These are phyloP conservation scores for Drosophila mimica DNA, from an alignment of 2,888 invertebrate genomes.

Conservation along the genomic window DNA sequence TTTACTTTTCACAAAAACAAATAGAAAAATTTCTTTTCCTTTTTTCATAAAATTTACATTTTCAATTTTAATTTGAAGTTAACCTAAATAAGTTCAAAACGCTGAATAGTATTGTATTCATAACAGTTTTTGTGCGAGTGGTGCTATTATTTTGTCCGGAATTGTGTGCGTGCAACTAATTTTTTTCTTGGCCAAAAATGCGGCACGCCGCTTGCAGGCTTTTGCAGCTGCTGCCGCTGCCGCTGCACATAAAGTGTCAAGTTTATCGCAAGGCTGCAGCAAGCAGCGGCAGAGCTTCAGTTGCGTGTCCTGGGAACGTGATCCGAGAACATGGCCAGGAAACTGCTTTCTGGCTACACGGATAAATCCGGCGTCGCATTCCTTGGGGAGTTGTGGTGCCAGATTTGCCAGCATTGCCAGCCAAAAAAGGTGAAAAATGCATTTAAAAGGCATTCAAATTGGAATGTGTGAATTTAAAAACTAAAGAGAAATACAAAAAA, in stretches of 20 bases:
- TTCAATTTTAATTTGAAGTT: background rate
- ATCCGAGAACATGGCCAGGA: background rate
- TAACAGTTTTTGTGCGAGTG: background rate
- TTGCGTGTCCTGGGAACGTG: background rate
- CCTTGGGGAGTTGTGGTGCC: background rate
- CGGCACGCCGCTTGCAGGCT: conserved; percentile 11
- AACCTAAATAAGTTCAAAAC: background rate
- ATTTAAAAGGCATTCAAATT: background rate
- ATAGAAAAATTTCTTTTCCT: background rate
- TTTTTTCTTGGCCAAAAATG: background rate
- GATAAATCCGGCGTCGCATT: background rate
- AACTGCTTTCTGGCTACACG: background rate
- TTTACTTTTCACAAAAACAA: background rate
- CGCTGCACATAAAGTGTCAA: conserved; percentile 69
- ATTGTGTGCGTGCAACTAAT: background rate
- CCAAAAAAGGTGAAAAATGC: background rate
- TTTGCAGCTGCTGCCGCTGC: conserved; percentile 16
- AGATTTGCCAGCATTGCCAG: background rate
- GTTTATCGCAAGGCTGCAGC: conserved; percentile 68
- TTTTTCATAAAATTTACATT: background rate
- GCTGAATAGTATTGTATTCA: background rate
- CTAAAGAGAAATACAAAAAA: background rate
- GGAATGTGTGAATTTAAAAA: background rate
- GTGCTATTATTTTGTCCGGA: background rate
- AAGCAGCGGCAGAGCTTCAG: conserved; percentile 54